Conservation (phyloP, 1,140 invertebrate species). For the Amyelois transitella region DNA sequence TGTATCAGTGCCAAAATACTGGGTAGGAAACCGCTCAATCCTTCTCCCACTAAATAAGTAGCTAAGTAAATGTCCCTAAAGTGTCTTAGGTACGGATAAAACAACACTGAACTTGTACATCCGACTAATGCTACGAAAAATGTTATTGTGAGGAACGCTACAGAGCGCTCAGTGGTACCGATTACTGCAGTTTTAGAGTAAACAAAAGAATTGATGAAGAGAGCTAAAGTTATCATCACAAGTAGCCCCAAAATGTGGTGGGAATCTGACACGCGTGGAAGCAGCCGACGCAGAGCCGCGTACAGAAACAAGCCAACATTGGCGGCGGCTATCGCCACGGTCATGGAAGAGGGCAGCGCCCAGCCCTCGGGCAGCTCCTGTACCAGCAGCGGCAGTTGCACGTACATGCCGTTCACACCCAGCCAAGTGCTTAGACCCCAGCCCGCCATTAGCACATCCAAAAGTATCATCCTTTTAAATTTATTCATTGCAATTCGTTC, state of each 20-base stretch:
- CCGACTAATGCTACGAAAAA: conserved; percentile 91
- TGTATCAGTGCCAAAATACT: conserved; percentile 89
- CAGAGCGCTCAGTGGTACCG: conserved; percentile 78
- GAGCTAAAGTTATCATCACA: conserved; percentile 78
- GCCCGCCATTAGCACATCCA: conserved; percentile 82
- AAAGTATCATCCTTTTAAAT: conserved; percentile 20
- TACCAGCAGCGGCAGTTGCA: conserved; percentile 91
- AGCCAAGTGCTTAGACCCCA: conserved; percentile 97
- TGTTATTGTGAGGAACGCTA: conserved; percentile 83
- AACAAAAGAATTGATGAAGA: conserved; percentile 82
- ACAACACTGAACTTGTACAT: conserved; percentile 93
- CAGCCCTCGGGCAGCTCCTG: conserved; percentile 89
- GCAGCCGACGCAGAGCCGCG: conserved; percentile 68
- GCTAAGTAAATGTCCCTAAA: conserved; percentile 85
- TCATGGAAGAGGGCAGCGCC: conserved; percentile 90
- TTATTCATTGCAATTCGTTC: not conserved
- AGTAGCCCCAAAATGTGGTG: conserved; percentile 82
- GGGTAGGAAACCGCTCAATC: conserved; percentile 91
- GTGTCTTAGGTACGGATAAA: conserved; percentile 91
- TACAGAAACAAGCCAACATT: conserved; percentile 89
- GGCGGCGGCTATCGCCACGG: conserved; percentile 87
- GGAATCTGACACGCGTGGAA: conserved; percentile 75
- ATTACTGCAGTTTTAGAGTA: conserved; percentile 81
- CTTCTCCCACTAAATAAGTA: conserved; percentile 81
- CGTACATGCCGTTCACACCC: conserved; percentile 91